Evolutionary conservation across 2,113 vertebrate genomes (phyloP), one percentile per base, ranked within the genome.

Genomic region (Macrotus californicus): DNA sequence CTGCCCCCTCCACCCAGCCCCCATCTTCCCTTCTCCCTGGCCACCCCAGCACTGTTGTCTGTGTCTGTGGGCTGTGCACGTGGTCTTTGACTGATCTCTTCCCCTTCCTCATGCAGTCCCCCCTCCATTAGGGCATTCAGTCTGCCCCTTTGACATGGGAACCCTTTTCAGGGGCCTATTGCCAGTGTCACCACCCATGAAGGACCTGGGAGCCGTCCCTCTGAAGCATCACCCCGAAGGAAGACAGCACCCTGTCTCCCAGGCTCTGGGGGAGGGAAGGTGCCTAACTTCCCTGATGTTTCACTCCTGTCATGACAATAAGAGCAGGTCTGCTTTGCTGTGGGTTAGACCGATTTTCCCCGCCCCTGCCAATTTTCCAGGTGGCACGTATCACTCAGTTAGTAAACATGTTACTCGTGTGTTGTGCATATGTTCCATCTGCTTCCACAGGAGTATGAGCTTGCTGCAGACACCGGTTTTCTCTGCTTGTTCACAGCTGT

Each of bases 231-330:
- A 21, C 18, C 48, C 34, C 41, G 24, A 54, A 22, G 43, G 16
- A 67, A 81, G 39, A 13, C 2, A 31, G 16, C 3, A 0, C 8
- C 4, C 3, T 9, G 12, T 26, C 48, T 50, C 8, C 6, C 39
- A 8, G 69, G 7, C 46, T 75, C 41, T 18, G 1, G 59, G 14
- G 41, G 2, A 26, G 5, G 22, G 43, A 13, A 73, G 36, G 9
- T n/a, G 15, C 16, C 52, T 70, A 22, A 15, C 9, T 15, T 11
- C 26, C 41, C 22, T 3, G 18, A 22, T 48, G 46, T 36, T 16
- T 41, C 21, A 14, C 12, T 91, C 21, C 54, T 12, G 7, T 29
- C 70, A 1, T 31, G 31, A 26, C 54, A 13, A 41, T 6, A 52
- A 0, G 18, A 72, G 16, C 11, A 14, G 7, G 3, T 61, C 73